phyloP scores from a whole-genome alignment of 2,888 invertebrate genomes.

The Fragum fragum region DNA sequence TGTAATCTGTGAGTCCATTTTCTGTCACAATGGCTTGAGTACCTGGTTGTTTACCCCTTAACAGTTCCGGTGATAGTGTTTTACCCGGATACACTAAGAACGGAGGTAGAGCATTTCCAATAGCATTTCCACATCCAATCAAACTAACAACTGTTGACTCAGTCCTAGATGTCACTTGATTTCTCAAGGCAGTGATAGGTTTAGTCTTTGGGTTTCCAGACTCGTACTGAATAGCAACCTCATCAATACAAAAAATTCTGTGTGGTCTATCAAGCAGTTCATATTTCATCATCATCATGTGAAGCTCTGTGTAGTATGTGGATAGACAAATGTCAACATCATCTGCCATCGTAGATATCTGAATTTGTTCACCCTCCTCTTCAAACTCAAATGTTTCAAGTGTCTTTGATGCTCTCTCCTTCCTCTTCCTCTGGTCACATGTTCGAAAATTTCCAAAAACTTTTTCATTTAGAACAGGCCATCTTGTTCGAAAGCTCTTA shows the following conservation, averaged over 20 bases:
- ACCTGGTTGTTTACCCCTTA: slow-evolving; percentile 63
- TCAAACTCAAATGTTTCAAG: slow-evolving; percentile 61
- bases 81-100: slow-evolving; percentile 67
- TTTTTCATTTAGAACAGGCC: slow-evolving; percentile 66
- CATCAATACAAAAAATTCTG: slow-evolving; percentile 63
- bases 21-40: slow-evolving; percentile 60
- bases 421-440: slow-evolving; percentile 48
- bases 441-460: slow-evolving; percentile 62
- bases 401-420: slow-evolving; percentile 35
- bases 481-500: slow-evolving; percentile 62
- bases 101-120: slow-evolving; percentile 67
- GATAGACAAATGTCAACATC: slow-evolving; percentile 59
- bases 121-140: slow-evolving; percentile 70
- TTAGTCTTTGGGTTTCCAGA: slow-evolving; percentile 63
- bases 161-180: slow-evolving; percentile 56
- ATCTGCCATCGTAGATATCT: slow-evolving; percentile 61
- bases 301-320: slow-evolving; percentile 65
- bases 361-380: slow-evolving; percentile 58
- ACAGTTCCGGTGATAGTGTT: slow-evolving; percentile 45
- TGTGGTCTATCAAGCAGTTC: slow-evolving; percentile 59
- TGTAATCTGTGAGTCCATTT: slow-evolving; percentile 64
- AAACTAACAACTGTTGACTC: slow-evolving; percentile 64
- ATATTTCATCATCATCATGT: slow-evolving; percentile 56
- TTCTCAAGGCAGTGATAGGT: slow-evolving; percentile 52
- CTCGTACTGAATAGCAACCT: slow-evolving; percentile 68